phyloP scores from a whole-genome alignment of 2,888 invertebrate species.

The Icerya purchasi region DNA sequence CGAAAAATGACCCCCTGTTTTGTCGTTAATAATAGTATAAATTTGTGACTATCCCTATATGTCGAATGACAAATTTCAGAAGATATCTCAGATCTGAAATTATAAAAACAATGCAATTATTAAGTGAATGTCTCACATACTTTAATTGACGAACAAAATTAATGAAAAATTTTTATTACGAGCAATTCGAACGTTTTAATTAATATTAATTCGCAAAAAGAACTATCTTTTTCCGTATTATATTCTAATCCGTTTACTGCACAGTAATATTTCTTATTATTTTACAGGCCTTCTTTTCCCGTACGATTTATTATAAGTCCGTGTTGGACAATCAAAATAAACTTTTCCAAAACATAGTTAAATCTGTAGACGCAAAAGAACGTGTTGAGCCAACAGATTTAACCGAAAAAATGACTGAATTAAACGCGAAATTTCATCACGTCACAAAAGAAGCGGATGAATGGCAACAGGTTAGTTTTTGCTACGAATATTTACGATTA shows the following conservation, averaged over 20 bases:
- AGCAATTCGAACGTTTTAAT: not conserved
- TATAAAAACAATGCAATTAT: too few species aligned
- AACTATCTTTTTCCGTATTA: not conserved
- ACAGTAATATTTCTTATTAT: too few species aligned
- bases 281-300: conserved; percentile 24
- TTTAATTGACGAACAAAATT: too few species aligned
- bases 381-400: conserved; percentile 36
- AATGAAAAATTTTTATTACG: too few species aligned
- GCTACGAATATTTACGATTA: conserved; percentile 1
- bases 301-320: conserved; percentile 73
- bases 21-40: too few species aligned
- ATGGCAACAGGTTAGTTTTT: conserved; percentile 38
- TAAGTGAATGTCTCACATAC: too few species aligned
- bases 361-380: conserved; percentile 49
- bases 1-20: too few species aligned
- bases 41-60: too few species aligned
- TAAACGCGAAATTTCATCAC: conserved; percentile 65
- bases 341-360: conserved; percentile 66
- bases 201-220: not conserved
- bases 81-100: too few species aligned
- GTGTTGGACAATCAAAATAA: conserved; percentile 90
- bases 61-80: too few species aligned
- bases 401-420: conserved; percentile 43
- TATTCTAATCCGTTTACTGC: too few species aligned
- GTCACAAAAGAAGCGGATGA: conserved; percentile 51